Evolutionary conservation across 2,888 invertebrate species (phyloP).

Genomic region (Ischnura elegans): DNA sequence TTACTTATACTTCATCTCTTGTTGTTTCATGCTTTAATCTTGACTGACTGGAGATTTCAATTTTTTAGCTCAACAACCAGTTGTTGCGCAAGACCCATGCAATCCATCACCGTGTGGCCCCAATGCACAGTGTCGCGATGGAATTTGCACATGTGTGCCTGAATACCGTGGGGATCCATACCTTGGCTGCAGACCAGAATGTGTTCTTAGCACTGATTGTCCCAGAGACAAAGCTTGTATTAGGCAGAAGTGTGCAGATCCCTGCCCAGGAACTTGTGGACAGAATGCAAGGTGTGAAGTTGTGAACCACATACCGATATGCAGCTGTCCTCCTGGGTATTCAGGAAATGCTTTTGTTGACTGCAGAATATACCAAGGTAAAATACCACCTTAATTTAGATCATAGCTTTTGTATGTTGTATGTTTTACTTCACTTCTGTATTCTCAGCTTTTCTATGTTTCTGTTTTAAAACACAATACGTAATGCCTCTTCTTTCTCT

Average conservation of each 20-base stretch:
- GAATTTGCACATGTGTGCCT: conserved; percentile 75
- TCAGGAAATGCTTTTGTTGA: conserved; percentile 77
- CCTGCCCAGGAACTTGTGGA: conserved; percentile 82
- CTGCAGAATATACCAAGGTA: conserved; percentile 65
- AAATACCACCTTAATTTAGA: neutral
- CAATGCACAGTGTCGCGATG: conserved; percentile 82
- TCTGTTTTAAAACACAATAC: no score
- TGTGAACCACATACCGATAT: conserved; percentile 82
- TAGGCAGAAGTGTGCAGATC: conserved; percentile 78
- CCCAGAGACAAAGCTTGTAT: conserved; percentile 75
- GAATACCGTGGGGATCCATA: conserved; percentile 75
- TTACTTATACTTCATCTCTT: no score
- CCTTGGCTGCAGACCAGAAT: conserved; percentile 73
- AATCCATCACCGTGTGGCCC: conserved; percentile 86
- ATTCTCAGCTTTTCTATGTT: no score
- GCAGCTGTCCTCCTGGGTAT: conserved; percentile 77
- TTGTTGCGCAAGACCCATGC: conserved; percentile 82
- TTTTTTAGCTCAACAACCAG: neutral
- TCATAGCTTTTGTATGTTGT: neutral
- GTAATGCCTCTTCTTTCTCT: no score
- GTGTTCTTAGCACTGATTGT: conserved; percentile 75
- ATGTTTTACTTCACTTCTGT: no score
- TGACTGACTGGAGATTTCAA: no score
- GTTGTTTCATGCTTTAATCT: no score
- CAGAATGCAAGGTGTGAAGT: conserved; percentile 76